A percentile compares a stretch with the other conserved stretches of the same genome.
Conservation (phyloP, 2,888 invertebrate genomes). For the Callyntrura guangdongensis region DNA sequence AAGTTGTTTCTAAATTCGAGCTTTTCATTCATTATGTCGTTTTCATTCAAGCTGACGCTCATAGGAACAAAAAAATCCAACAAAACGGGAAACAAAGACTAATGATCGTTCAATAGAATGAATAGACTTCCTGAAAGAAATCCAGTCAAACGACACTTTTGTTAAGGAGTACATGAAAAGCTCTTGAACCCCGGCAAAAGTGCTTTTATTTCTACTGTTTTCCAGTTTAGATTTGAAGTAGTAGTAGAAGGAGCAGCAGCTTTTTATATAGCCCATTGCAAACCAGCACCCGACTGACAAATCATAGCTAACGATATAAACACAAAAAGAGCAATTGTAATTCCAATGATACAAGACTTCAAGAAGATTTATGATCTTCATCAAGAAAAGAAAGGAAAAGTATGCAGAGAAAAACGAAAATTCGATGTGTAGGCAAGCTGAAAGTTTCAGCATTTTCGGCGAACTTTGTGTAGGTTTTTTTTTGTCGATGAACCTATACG, state of each 20-base stretch:
- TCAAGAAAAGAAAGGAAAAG: conserved; percentile 70
- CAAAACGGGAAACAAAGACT: conserved; percentile 37
- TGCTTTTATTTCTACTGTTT: neutral
- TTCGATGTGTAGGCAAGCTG: conserved; percentile 58
- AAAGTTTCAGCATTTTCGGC: conserved; percentile 21
- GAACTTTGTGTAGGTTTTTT: conserved; percentile 46
- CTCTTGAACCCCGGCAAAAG: conserved; percentile 13
- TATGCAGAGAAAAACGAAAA: conserved; percentile 53
- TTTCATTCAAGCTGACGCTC: conserved; percentile 28
- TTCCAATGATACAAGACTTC: conserved; percentile 75
- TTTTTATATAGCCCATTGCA: conserved; percentile 54
- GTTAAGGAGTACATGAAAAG: conserved; percentile 43
- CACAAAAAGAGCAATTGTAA: conserved; percentile 74
- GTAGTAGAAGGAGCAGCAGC: neutral
- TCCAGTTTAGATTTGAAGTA: neutral
- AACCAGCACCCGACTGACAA: conserved; percentile 70
- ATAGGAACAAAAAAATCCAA: neutral
- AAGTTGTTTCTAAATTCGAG: too few relatives aligned
- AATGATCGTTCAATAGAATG: conserved; percentile 24
- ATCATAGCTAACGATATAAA: conserved; percentile 77
- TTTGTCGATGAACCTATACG: neutral
- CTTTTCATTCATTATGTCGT: conserved; percentile 30
- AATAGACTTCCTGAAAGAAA: conserved; percentile 45
- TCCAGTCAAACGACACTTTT: conserved; percentile 55
- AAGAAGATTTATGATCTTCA: conserved; percentile 77